Evolutionary conservation across 2,888 invertebrate genomes (phyloP).

Genomic region (Pammene fasciana): DNA sequence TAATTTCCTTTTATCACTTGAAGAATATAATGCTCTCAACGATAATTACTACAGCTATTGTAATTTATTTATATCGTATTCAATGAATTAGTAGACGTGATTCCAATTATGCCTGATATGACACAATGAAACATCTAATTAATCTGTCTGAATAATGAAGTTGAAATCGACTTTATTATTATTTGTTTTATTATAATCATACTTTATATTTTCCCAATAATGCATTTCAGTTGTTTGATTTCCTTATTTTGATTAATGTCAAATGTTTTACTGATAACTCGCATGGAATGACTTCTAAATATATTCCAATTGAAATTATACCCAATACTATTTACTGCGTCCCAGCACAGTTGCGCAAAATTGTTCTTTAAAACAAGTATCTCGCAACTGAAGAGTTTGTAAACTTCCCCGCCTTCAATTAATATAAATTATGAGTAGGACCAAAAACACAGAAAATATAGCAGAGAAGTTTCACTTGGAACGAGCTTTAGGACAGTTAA

Average conservation of each 20-base stretch:
- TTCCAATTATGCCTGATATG: too few relatives aligned
- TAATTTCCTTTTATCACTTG: too few relatives aligned
- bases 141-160: too few relatives aligned
- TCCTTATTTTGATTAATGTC: slow-evolving; percentile 5
- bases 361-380: slow-evolving; percentile 45
- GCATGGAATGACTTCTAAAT: slow-evolving; percentile 13
- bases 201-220: not conserved
- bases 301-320: slow-evolving; percentile 18
- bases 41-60: too few relatives aligned
- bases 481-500: not conserved
- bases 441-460: slow-evolving; percentile 31
- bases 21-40: too few relatives aligned
- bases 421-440: slow-evolving; percentile 45
- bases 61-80: too few relatives aligned
- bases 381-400: slow-evolving; percentile 40
- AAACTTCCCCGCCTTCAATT: slow-evolving; percentile 42
- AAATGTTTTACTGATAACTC: slow-evolving; percentile 4
- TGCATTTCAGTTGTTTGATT: slow-evolving; percentile 8
- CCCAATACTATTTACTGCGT: slow-evolving; percentile 42
- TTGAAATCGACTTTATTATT: too few relatives aligned
- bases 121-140: too few relatives aligned
- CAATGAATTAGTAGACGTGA: too few relatives aligned
- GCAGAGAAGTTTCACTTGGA: slow-evolving; percentile 17
- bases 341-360: slow-evolving; percentile 42
- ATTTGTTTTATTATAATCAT: too few relatives aligned